phyloP scores from a whole-genome alignment of 2,888 invertebrate species.

The Chalcis sispes region DNA sequence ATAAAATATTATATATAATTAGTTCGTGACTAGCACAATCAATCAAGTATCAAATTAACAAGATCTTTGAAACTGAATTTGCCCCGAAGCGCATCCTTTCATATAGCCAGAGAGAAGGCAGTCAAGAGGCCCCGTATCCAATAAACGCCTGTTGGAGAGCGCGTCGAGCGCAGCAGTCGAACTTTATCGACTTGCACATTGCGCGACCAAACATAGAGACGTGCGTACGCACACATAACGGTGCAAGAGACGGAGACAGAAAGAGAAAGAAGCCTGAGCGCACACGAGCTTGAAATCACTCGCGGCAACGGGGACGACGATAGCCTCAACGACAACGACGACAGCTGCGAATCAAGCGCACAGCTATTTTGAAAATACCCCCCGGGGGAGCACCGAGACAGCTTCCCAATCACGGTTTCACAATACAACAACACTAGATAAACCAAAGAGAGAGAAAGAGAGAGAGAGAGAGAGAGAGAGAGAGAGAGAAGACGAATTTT shows the following conservation, averaged over 20 bases:
- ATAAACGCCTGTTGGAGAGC: no score
- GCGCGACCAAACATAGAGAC: constrained; percentile 18
- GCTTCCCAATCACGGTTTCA: constrained; percentile 1
- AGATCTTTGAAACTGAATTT: no score
- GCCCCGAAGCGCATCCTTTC: no score
- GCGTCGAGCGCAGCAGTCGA: background rate
- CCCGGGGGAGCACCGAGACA: background rate
- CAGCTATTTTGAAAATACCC: constrained; percentile 25
- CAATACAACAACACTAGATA: background rate
- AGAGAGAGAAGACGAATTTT: background rate
- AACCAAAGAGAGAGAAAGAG: background rate
- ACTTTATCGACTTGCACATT: constrained; percentile 17
- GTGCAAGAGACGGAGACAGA: background rate
- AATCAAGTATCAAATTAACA: no score
- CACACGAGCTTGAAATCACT: background rate
- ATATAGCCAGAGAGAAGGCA: no score
- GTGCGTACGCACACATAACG: background rate
- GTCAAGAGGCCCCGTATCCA: no score
- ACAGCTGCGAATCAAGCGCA: constrained; percentile 28
- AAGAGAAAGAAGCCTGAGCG: background rate
- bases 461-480: background rate
- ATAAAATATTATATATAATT: no score
- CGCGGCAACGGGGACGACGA: background rate
- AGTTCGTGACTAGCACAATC: no score
- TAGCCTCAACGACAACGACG: background rate